These are phyloP conservation scores for Ariolimax columbianus DNA, from an alignment of 2,888 invertebrate genomes.

Conservation along the genomic window DNA sequence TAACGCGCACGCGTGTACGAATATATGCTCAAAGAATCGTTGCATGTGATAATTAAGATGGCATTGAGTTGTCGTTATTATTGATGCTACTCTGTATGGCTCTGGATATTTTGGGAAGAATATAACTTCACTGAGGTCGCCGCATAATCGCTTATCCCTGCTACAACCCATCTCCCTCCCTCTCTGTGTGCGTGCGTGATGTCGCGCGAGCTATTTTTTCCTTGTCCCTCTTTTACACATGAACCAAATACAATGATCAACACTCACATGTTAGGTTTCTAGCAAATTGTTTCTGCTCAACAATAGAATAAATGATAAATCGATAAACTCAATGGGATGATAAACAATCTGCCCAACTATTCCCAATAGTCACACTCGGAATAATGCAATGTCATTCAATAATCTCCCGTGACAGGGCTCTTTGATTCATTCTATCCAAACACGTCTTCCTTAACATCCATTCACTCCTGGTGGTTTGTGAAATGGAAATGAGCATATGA, in stretches of 20 bases:
- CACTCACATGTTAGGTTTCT: not conserved
- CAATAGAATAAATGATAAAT: not conserved
- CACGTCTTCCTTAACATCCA: no score
- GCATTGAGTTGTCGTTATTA: no score
- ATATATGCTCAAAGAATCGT: not conserved
- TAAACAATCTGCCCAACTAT: not conserved
- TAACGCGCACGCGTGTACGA: conserved; percentile 1
- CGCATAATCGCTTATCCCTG: no score
- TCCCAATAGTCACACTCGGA: not conserved
- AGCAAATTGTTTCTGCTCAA: not conserved
- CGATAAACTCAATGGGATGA: not conserved
- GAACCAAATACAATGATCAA: not conserved
- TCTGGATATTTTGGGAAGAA: no score
- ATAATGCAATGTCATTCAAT: not conserved
- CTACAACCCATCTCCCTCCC: not conserved
- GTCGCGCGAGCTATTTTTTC: no score
- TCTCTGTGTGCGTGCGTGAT: no score
- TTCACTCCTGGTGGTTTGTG: no score
- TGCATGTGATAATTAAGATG: no score
- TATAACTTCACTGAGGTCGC: no score
- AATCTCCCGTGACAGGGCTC: not conserved
- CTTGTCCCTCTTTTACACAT: not conserved
- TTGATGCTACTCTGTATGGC: no score
- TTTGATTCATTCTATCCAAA: not conserved
- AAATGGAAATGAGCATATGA: not conserved